These are phyloP conservation scores for Nycticorax nycticorax DNA, from an alignment of 2,113 vertebrate species.

Conservation along the genomic window DNA sequence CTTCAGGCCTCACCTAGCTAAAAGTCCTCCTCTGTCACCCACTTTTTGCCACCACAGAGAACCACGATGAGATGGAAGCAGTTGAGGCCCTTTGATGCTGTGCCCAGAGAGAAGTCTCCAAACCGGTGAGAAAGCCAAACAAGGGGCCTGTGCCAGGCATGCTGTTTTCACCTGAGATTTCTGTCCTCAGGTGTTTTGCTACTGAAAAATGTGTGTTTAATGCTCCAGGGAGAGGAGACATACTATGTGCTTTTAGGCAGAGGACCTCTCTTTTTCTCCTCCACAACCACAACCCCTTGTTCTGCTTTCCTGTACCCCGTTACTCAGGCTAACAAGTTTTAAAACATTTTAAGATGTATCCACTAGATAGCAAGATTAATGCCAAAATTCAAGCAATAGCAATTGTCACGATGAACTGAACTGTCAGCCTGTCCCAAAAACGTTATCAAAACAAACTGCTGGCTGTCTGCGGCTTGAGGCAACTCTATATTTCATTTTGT, in stretches of 20 bases:
- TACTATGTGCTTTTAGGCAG: background rate
- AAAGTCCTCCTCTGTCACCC: background rate
- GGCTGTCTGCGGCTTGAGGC: background rate
- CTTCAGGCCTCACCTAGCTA: background rate
- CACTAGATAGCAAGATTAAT: background rate
- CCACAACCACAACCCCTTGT: background rate
- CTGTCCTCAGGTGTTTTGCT: background rate
- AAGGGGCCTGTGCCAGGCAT: too few relatives aligned
- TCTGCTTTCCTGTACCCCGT: background rate
- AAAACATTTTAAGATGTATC: background rate
- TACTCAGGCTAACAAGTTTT: background rate
- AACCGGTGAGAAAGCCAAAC: background rate
- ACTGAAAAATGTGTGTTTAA: background rate
- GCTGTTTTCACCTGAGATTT: background rate
- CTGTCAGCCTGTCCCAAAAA: background rate
- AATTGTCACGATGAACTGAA: background rate
- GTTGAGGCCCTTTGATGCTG: background rate
- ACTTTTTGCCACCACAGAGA: background rate
- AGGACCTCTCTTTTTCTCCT: background rate
- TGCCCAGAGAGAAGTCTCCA: background rate
- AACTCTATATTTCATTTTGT: background rate
- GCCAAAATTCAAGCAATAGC: background rate
- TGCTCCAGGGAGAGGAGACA: background rate
- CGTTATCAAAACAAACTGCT: conserved; percentile 8
- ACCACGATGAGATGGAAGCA: background rate